Evolutionary conservation across 2,888 invertebrate species (phyloP).

Genomic region (Eilema sororculum): DNA sequence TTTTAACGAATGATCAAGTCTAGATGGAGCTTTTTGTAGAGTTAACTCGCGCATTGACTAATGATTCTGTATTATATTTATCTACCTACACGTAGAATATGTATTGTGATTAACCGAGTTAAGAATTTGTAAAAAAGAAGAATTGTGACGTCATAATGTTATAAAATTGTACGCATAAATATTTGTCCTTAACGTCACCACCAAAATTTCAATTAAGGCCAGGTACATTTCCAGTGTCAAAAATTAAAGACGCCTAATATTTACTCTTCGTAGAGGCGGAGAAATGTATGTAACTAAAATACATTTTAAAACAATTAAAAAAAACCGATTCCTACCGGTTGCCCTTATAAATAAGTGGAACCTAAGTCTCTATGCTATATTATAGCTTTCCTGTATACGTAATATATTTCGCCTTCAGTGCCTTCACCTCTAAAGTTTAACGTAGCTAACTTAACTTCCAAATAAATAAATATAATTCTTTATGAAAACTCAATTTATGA

Average conservation of each 20-base stretch:
- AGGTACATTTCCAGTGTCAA: too few species aligned
- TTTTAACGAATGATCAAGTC: slow-evolving; percentile 15
- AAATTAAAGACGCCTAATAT: neutral
- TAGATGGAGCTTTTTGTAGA: neutral
- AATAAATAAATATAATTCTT: too few species aligned
- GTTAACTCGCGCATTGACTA: neutral
- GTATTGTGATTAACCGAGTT: neutral
- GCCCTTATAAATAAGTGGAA: neutral
- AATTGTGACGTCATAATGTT: neutral
- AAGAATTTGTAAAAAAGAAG: neutral
- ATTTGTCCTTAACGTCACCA: neutral
- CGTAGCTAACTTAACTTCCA: too few species aligned
- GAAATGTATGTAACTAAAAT: too few species aligned
- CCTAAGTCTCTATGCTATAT: too few species aligned
- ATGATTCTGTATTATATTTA: neutral
- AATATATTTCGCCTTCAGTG: too few species aligned
- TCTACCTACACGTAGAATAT: slow-evolving; percentile 1
- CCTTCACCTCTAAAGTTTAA: too few species aligned
- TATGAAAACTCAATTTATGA: too few species aligned
- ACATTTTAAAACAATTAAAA: too few species aligned
- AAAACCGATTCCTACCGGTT: neutral
- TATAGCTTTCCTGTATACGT: too few species aligned
- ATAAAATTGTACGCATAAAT: neutral
- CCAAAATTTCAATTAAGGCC: neutral
- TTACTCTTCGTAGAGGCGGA: neutral